Evolutionary conservation across 2,797 vertebrate species (phyloP).

Genomic region (Lerista edwardsae): DNA sequence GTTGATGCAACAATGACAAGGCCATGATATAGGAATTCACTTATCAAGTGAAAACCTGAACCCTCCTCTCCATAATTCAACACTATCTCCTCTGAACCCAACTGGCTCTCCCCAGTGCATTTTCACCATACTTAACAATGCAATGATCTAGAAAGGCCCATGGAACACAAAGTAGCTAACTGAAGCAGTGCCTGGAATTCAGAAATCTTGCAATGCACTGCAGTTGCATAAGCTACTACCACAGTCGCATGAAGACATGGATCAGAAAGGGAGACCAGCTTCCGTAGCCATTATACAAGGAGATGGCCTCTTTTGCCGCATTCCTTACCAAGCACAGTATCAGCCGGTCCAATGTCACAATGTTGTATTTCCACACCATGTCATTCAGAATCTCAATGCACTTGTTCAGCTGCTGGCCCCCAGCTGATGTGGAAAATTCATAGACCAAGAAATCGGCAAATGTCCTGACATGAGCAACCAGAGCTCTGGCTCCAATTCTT

Average conservation of each 20-base stretch:
- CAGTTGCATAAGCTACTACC: not conserved
- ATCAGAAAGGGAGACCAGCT: not conserved
- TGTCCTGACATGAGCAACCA: conserved; percentile 95
- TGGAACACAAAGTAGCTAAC: not conserved
- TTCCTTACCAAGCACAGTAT: conserved; percentile 94
- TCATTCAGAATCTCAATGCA: conserved; percentile 99
- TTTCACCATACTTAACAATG: not conserved
- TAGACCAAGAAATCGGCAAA: conserved; percentile 99
- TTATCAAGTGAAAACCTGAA: no score
- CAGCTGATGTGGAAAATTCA: conserved; percentile 96
- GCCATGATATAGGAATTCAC: no score
- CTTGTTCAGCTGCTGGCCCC: conserved; percentile 97
- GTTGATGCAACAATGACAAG: no score
- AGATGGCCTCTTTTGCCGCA: not conserved
- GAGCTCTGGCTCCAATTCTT: conserved; percentile 92
- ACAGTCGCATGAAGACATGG: not conserved
- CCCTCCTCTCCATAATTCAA: not conserved
- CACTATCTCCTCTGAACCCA: not conserved
- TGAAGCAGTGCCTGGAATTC: not conserved
- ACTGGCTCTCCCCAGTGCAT: not conserved
- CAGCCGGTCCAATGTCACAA: conserved; percentile 94
- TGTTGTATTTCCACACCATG: conserved; percentile 99
- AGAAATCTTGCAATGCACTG: not conserved
- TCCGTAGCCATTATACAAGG: fast-evolving
- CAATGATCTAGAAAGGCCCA: not conserved